Percentiles rank a stretch among this genome's conserved stretches.
phyloP scores from a whole-genome alignment of 2,113 vertebrate genomes.

The Paracanthobrama guichenoti region DNA sequence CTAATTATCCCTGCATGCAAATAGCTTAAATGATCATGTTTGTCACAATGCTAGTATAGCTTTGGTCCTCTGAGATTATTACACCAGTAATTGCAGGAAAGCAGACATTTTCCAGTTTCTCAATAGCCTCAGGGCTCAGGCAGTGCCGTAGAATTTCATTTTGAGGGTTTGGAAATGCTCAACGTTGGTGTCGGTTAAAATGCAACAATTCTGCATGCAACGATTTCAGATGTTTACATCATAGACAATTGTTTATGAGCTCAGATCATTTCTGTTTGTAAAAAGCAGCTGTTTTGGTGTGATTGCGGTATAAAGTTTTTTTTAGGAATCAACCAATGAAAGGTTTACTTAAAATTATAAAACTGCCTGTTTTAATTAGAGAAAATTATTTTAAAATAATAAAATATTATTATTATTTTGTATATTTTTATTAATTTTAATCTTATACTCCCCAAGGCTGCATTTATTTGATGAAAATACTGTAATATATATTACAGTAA shows the following conservation, averaged over 20 bases:
- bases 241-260: not conserved
- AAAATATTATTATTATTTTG: not conserved
- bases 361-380: too few relatives aligned
- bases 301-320: not conserved
- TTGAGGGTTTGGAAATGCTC: not conserved
- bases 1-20: slow-evolving; percentile 44
- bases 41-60: slow-evolving; percentile 36
- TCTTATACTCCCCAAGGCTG: not conserved
- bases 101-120: slow-evolving; percentile 39
- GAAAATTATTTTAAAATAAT: too few relatives aligned
- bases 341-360: too few relatives aligned
- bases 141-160: slow-evolving; percentile 28
- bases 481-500: too few relatives aligned
- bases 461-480: not conserved
- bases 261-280: not conserved
- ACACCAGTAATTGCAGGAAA: slow-evolving; percentile 45
- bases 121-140: slow-evolving; percentile 33
- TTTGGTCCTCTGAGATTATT: slow-evolving; percentile 49
- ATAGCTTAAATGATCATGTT: slow-evolving; percentile 35
- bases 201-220: not conserved
- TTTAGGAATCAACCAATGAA: too few relatives aligned
- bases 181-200: not conserved
- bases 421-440: not conserved
- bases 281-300: slow-evolving; percentile 1
- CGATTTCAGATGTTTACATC: slow-evolving; percentile 3